phyloP scores from a whole-genome alignment of 2,888 invertebrate species.

The Unio delphinus region DNA sequence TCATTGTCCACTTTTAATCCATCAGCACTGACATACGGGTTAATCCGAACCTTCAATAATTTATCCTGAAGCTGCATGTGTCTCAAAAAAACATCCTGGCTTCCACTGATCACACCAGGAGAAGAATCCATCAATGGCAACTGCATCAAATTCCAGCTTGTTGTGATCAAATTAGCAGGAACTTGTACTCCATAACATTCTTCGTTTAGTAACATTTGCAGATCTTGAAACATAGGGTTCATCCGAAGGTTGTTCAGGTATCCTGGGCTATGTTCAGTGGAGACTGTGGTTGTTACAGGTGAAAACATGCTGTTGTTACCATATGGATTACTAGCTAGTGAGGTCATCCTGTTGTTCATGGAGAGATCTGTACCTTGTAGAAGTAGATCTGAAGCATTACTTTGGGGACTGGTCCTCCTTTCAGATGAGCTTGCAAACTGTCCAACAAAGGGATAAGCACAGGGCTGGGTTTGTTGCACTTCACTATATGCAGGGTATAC shows the following conservation, averaged over 20 bases:
- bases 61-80: conserved; percentile 42
- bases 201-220: conserved; percentile 44
- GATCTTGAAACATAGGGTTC: conserved; percentile 57
- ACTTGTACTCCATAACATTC: conserved; percentile 53
- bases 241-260: conserved; percentile 44
- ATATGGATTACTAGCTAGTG: too few relatives aligned
- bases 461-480: conserved; percentile 43
- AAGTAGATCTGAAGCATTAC: conserved; percentile 11
- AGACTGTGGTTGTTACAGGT: conserved; percentile 5
- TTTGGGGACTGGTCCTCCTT: conserved; percentile 30
- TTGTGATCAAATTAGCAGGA: conserved; percentile 52
- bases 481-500: conserved; percentile 26
- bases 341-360: conserved; percentile 13
- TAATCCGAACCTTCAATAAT: conserved; percentile 35
- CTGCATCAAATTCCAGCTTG: conserved; percentile 39
- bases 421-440: conserved; percentile 20
- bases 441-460: conserved; percentile 30
- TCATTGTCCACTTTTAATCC: conserved; percentile 41
- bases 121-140: conserved; percentile 9
- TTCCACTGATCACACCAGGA: conserved; percentile 1
- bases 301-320: too few relatives aligned
- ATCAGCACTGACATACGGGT: conserved; percentile 31
- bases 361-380: conserved; percentile 28
- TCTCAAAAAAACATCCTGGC: conserved; percentile 29
- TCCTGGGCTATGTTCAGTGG: conserved; percentile 23